phyloP scores from a whole-genome alignment of 2,113 vertebrate species.

The Butorides virescens region DNA sequence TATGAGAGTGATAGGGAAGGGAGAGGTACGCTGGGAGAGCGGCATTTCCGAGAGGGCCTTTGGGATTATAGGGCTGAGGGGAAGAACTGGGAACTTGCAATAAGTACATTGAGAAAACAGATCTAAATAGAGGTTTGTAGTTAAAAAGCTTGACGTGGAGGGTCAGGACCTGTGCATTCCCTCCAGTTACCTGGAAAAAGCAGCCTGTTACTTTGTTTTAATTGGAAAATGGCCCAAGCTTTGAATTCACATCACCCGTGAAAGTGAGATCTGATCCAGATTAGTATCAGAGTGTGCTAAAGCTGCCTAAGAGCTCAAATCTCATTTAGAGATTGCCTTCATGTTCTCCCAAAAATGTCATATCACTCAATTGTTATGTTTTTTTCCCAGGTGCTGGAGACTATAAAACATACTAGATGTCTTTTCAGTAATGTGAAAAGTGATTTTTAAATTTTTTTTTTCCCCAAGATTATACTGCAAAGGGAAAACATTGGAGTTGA shows the following conservation, averaged over 20 bases:
- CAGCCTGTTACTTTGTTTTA: neutral
- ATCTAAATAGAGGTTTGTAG: neutral
- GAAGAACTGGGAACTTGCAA: neutral
- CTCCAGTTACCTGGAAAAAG: neutral
- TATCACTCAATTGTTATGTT: slow-evolving; percentile 45
- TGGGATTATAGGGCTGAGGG: no score
- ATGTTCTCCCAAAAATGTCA: slow-evolving; percentile 59
- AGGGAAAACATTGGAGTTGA: slow-evolving; percentile 41
- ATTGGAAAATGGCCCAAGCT: neutral
- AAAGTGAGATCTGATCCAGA: slow-evolving; percentile 41
- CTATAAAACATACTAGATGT: slow-evolving; percentile 46
- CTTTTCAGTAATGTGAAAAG: slow-evolving; percentile 58
- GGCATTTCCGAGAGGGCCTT: neutral
- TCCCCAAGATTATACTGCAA: slow-evolving; percentile 5
- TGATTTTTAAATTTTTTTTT: neutral
- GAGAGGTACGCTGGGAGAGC: rapidly evolving
- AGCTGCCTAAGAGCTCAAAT: slow-evolving; percentile 61
- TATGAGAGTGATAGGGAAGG: neutral
- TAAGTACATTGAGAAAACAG: neutral
- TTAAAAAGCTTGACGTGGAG: neutral
- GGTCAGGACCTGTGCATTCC: neutral
- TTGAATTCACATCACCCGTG: slow-evolving; percentile 18
- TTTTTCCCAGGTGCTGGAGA: slow-evolving; percentile 51
- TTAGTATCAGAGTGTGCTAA: slow-evolving; percentile 30
- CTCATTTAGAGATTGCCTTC: slow-evolving; percentile 65